phyloP scores from a whole-genome alignment of 2,113 vertebrate species.

The Sturnira hondurensis region DNA sequence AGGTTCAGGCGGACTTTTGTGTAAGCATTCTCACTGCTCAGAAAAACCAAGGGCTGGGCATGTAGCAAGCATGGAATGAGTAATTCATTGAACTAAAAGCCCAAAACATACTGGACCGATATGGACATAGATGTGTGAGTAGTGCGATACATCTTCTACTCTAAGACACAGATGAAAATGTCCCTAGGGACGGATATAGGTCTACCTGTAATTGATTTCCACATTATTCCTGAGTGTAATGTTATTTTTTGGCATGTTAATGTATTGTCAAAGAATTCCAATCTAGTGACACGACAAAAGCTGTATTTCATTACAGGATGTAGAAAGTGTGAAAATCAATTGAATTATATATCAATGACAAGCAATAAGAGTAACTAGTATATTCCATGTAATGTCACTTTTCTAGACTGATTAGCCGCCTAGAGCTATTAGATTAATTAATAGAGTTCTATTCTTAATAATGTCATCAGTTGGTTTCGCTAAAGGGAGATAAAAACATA shows the following conservation, averaged over 20 bases:
- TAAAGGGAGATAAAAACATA: conserved; percentile 61
- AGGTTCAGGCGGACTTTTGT: not conserved
- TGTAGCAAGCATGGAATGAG: not conserved
- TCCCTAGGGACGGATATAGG: conserved; percentile 58
- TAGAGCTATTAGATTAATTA: conserved; percentile 60
- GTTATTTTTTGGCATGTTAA: conserved; percentile 72
- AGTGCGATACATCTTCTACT: conserved; percentile 55
- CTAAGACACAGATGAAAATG: conserved; percentile 59
- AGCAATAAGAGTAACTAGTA: conserved; percentile 46
- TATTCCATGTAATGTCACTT: conserved; percentile 61
- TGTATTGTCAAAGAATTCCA: conserved; percentile 71
- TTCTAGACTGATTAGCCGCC: conserved; percentile 43
- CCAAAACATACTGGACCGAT: conserved; percentile 18
- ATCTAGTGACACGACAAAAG: conserved; percentile 68
- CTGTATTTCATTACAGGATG: conserved; percentile 63
- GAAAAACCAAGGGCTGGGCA: not conserved
- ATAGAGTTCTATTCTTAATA: conserved; percentile 40
- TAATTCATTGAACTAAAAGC: conserved; percentile 47
- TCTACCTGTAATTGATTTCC: conserved; percentile 71
- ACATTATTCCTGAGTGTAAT: conserved; percentile 67
- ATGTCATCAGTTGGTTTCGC: conserved; percentile 59
- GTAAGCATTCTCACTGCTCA: not conserved
- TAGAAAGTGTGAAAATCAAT: conserved; percentile 67
- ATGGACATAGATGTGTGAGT: not conserved
- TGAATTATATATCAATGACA: conserved; percentile 67